phyloP scores from a whole-genome alignment of 2,113 vertebrate species.

The Malurus elegans region DNA sequence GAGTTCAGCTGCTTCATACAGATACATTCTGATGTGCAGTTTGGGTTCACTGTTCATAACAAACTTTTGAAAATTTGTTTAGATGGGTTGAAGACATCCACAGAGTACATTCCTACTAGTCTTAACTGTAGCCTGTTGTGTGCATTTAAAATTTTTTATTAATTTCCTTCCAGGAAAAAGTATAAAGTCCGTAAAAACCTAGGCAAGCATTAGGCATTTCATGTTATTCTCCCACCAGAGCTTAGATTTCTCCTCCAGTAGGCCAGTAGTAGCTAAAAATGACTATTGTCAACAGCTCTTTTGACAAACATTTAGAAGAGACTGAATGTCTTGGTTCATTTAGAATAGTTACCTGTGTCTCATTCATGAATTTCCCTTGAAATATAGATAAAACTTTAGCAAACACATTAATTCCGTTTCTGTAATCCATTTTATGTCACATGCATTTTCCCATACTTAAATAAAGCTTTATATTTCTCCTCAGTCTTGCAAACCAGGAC shows the following conservation, averaged over 20 bases:
- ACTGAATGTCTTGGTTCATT: background rate
- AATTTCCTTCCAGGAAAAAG: background rate
- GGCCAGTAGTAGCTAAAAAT: background rate
- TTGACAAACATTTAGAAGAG: background rate
- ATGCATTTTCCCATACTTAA: background rate
- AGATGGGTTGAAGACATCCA: background rate
- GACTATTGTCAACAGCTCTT: background rate
- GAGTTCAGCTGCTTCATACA: background rate
- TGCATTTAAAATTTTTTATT: background rate
- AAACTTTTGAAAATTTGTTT: background rate
- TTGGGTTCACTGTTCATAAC: background rate
- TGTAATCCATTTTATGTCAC: background rate
- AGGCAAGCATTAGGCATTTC: background rate
- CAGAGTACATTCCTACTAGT: background rate
- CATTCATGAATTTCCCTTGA: background rate
- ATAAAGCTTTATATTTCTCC: background rate
- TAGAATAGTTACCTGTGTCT: background rate
- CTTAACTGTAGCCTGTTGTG: background rate
- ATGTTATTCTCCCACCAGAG: background rate
- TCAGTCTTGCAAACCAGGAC: background rate
- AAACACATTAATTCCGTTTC: background rate
- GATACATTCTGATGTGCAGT: background rate
- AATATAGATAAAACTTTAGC: background rate
- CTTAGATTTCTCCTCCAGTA: background rate
- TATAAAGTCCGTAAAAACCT: background rate